Evolutionary conservation across 1,140 invertebrate species (phyloP).

Genomic region (Globodera ellingtonae): DNA sequence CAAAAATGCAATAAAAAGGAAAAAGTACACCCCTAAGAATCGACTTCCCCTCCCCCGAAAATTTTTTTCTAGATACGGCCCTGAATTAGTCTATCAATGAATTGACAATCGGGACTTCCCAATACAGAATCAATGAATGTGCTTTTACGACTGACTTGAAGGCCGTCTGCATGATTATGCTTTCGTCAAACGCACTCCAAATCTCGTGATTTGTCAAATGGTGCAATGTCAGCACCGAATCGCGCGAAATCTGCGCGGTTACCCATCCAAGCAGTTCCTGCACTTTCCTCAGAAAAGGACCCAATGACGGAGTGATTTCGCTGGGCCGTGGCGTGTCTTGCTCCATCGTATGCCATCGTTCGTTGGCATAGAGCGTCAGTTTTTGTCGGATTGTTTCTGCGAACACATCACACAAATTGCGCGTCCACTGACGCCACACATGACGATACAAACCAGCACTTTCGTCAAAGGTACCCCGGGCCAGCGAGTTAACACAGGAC

Average conservation of each 20-base stretch:
- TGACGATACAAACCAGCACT: constrained; percentile 43
- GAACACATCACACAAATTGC: constrained; percentile 33
- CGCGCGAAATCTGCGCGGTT: constrained; percentile 38
- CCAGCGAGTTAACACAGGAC: constrained; percentile 15
- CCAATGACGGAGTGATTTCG: constrained; percentile 44
- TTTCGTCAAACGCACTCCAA: constrained; percentile 33
- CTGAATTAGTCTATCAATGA: too few relatives aligned
- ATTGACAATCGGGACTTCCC: too few relatives aligned
- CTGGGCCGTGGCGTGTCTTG: constrained; percentile 31
- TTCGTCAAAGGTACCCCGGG: constrained; percentile 47
- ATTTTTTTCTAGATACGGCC: too few relatives aligned
- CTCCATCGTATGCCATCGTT: constrained; percentile 30
- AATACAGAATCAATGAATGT: too few relatives aligned
- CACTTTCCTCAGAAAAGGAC: constrained; percentile 37
- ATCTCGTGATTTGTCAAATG: constrained; percentile 49
- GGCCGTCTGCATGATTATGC: constrained; percentile 35
- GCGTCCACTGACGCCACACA: constrained; percentile 45
- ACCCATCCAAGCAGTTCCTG: constrained; percentile 37
- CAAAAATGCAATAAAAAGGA: too few relatives aligned
- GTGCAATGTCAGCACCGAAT: constrained; percentile 44
- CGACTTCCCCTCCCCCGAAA: too few relatives aligned
- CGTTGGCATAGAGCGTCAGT: constrained; percentile 26
- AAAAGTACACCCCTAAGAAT: too few relatives aligned
- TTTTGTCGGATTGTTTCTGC: constrained; percentile 38
- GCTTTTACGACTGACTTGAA: constrained; percentile 34